Evolutionary conservation across 37 sponge, comb jelly and placozoan species (phyloP).

Genomic region (Chondrilla cf. caribensis): DNA sequence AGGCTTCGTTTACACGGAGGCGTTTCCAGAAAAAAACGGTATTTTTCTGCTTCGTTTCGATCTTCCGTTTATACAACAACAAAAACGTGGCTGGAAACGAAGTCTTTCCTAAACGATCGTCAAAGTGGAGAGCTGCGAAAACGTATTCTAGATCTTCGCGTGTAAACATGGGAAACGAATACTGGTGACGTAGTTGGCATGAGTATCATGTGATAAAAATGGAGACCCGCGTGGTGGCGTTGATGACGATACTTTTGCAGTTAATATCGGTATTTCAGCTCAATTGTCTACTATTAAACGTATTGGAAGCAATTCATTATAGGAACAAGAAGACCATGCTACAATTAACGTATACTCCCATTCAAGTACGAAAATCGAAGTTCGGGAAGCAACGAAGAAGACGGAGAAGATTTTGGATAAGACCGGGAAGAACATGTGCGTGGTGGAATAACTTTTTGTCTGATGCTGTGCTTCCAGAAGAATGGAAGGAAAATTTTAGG

Average conservation of each 20-base stretch:
- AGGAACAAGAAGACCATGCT: no score
- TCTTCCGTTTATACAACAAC: not conserved
- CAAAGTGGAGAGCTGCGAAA: not conserved
- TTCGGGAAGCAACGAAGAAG: not conserved
- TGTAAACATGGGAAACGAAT: not conserved
- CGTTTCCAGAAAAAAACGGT: not conserved
- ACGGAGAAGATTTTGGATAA: not conserved
- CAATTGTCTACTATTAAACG: no score
- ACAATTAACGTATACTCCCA: no score
- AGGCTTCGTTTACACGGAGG: not conserved
- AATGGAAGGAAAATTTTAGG: slow-evolving; percentile 21
- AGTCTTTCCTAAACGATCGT: not conserved
- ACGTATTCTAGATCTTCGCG: not conserved
- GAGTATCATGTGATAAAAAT: not conserved
- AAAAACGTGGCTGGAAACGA: not conserved
- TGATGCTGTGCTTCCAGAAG: not conserved
- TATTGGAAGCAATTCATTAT: no score
- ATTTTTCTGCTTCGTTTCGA: not conserved
- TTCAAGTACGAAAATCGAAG: no score
- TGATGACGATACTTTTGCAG: no score
- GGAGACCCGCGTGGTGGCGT: not conserved
- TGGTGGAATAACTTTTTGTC: not conserved
- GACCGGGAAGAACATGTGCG: not conserved
- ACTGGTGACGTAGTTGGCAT: not conserved
- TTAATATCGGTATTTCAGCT: no score